Base-by-base conservation (phyloP, 2,888 invertebrate genomes). In the Molorchus minor region DNA sequence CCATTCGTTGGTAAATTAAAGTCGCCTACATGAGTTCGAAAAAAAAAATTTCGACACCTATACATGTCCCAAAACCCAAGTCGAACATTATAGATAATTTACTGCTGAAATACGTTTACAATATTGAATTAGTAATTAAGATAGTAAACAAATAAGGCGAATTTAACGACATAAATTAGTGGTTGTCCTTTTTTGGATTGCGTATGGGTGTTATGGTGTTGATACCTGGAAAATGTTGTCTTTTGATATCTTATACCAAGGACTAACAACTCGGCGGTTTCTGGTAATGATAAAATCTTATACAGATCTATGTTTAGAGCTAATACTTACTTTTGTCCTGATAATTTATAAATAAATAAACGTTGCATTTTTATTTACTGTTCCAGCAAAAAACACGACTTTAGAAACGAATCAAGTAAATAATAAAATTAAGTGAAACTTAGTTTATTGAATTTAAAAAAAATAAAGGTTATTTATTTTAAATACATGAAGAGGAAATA, bases 1-100 rank as follows among this genome's bases (percentile, higher is more conserved):
- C 47, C 56, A 58, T 64, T 64, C 56, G 60, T 59, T 52, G 38
- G 49, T 43, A 41, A 65, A 62, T 62, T 55, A 58, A n/a, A n/a
- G n/a, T n/a, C 21, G 4, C 4, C 3, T 19, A 8, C 25, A 25
- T 25, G 8, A 25, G 3, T 25, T 3, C 8, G 25, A 25, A 5
- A 8, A 25, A 25, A 47, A 16, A 56, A 45, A 47, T 56, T 47
- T 56, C 56, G 56, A 49, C 56, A 49, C 33, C 35, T 10, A 40
- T 20, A n/a, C 13, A 21, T 13, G 7, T 16, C 43, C 43, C 12
- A 13, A 8, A 3, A 21, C n/a, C 19, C 41, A 56, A 47, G 49
- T 56, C 49, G 40, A 49, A 40, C n/a, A 13, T 47, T 25, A 49
- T 49, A 45, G 17, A 56, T 56, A 43, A 20, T 16, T 21, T 36